Base-by-base conservation (phyloP, 1,140 invertebrate genomes). In the Hycleus phaleratus region DNA sequence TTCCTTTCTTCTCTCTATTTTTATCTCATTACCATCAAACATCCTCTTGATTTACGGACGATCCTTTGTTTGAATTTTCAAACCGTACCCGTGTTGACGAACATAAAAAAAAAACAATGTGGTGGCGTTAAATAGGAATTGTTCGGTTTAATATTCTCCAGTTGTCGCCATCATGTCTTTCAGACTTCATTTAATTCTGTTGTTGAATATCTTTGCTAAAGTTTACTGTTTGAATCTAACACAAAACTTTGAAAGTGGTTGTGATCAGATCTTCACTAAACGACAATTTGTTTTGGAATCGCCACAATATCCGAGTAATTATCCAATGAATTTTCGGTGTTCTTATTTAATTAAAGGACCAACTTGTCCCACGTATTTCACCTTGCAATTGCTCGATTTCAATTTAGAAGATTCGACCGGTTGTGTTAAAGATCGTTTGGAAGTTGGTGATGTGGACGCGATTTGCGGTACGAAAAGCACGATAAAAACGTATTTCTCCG, bases 331-430 rank as follows among this genome's bases (percentile, higher is more conserved):
- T 57, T 63, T 68, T 10, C 68, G 77, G 26, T 81, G 80, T 67
- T 68, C 76, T 49, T 82, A 77, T 61, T 67, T 72, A 3, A 67
- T 83, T 9, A 74, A 73, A 26, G 80, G 77, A 0, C 75, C 74
- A 2, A 71, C 71, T 3, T 83, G 81, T 49, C 73, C 78, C 9
- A 76, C 75, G 38, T 67, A 76, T 48, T 83, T 79, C 60, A 74
- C 78, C 56, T 66, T 83, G 10, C 75, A 80, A 53, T 81, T 82
- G 60, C 60, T 80, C 2, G 76, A 82, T 62, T 82, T 83, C 46
- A 64, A 77, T 56, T 55, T 82, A 25, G 68, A 72, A 56, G 56
- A 69, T 0, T 77, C 79, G 4, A 57, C 66, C 39, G 74, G 75
- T 56, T 83, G 81, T 68, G 63, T 61, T 5, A 69, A 72, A 9